These are phyloP conservation scores for Sapayoa aenigma DNA, from an alignment of 2,113 vertebrate genomes.

Conservation along the genomic window DNA sequence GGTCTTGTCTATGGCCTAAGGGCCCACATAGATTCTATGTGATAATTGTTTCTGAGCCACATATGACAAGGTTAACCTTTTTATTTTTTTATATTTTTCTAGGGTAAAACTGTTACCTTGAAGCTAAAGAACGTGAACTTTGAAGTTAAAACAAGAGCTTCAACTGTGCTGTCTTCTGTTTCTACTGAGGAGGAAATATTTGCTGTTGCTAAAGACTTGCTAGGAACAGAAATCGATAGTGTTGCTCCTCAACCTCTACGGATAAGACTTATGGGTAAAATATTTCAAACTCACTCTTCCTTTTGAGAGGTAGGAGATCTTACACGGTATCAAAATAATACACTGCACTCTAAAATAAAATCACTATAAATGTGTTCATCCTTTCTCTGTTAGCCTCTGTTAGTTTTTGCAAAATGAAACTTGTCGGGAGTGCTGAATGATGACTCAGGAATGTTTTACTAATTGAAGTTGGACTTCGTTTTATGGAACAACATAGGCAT, in stretches of 20 bases:
- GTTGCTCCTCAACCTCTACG: constrained; percentile 86
- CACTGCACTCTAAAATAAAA: neutral
- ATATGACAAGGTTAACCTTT: neutral
- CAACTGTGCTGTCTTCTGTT: constrained; percentile 79
- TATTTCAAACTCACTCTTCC: constrained; percentile 2
- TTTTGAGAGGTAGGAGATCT: neutral
- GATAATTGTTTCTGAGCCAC: neutral
- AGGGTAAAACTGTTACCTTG: constrained; percentile 93
- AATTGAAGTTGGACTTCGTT: neutral
- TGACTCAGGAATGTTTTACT: neutral
- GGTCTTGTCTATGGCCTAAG: neutral
- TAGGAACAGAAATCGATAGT: constrained; percentile 87
- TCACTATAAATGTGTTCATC: neutral
- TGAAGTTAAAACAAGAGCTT: constrained; percentile 91
- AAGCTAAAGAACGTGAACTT: constrained; percentile 96
- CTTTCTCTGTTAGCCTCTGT: neutral
- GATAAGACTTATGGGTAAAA: constrained; percentile 95
- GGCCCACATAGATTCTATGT: neutral
- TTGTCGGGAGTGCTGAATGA: neutral
- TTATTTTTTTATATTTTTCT: neutral
- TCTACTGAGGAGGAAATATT: constrained; percentile 91
- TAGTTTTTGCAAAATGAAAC: neutral
- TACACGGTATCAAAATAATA: neutral
- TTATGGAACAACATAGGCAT: neutral
- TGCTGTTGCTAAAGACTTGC: constrained; percentile 88